Base-by-base conservation (phyloP, 1,140 invertebrate genomes). In the Bombus difficillimus region DNA sequence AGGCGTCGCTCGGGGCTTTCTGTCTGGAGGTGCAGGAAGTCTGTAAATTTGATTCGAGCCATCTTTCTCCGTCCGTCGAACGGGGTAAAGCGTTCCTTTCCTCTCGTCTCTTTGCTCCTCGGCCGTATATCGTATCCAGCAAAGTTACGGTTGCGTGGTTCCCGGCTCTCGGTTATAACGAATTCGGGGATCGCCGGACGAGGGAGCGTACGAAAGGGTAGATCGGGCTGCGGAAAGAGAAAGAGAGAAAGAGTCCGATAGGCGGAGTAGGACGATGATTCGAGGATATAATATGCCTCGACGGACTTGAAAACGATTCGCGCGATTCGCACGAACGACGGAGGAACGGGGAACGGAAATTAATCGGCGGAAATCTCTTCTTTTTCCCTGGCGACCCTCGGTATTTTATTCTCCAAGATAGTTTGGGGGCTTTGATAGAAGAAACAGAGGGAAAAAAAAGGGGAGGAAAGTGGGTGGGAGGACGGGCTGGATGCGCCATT, bases 21-120 rank as follows among this genome's bases (percentile, higher is more conserved):
- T 6, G 41, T 39, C 18, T 22, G 41, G 39, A 22, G 18, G 73
- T 25, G 73, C 8, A 53, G 79, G 32, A 85, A 83, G 87, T 57
- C 83, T 89, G 88, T 89, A 83, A 90, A 90, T 90, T 89, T 83
- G 87, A 90, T 90, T 90, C 80, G 25, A 72, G 43, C 85, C 77
- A 84, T 76, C 87, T 83, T 79, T 83, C 88, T 89, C 66, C 37
- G n/a, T 81, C 47, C 71, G 41, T 47, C 71, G 81, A 47, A 43
- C 0, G 39, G 39, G 39, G 22, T 59, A 43, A 62, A 62, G 18
- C 74, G 10, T 37, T 72, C 53, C 53, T 71, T 57, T 43, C 2
- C 75, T 66, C n/a, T n/a, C 25, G 6, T 41, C 32, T 39, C 32
- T 34, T 41, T 59, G 66, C 75, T 71, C 47, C 25, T 43, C 76